phyloP scores from a whole-genome alignment of 1,140 invertebrate genomes.

The Pseudomyrmex concolor region DNA sequence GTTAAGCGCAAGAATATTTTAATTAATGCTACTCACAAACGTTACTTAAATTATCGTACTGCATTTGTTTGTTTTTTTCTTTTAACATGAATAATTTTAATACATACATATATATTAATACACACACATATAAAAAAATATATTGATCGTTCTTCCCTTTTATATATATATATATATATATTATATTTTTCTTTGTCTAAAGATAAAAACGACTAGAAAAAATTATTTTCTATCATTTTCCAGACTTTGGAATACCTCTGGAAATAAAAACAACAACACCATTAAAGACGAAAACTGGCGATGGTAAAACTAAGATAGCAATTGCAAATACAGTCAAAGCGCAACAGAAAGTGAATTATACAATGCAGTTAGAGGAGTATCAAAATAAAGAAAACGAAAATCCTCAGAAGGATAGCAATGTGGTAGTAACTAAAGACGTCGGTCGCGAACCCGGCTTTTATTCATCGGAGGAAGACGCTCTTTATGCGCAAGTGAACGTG shows the following conservation, averaged over 20 bases:
- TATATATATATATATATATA: too few species aligned
- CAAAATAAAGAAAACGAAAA: slow-evolving; percentile 90
- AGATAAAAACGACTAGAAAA: not conserved
- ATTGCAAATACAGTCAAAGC: slow-evolving; percentile 78
- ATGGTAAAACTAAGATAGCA: slow-evolving; percentile 79
- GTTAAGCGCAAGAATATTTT: not conserved
- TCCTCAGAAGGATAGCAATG: slow-evolving; percentile 83
- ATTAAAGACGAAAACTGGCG: slow-evolving; percentile 71
- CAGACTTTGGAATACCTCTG: slow-evolving; percentile 84
- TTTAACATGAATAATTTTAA: not conserved
- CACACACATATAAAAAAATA: too few species aligned
- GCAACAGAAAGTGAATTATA: slow-evolving; percentile 69
- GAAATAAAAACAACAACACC: slow-evolving; percentile 75
- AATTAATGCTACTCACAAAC: not conserved
- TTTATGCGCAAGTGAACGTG: slow-evolving; percentile 82
- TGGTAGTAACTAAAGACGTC: slow-evolving; percentile 39
- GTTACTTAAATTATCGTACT: not conserved
- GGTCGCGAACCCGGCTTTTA: slow-evolving; percentile 61
- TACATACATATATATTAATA: too few species aligned
- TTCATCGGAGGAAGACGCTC: slow-evolving; percentile 78
- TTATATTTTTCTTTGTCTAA: too few species aligned
- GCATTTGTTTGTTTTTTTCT: not conserved
- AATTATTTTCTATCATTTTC: slow-evolving; percentile 12
- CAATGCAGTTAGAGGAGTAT: slow-evolving; percentile 85
- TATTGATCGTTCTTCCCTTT: too few species aligned